Evolutionary conservation across 2,797 vertebrate genomes (phyloP).

Genomic region (Notolabrus celidotus): DNA sequence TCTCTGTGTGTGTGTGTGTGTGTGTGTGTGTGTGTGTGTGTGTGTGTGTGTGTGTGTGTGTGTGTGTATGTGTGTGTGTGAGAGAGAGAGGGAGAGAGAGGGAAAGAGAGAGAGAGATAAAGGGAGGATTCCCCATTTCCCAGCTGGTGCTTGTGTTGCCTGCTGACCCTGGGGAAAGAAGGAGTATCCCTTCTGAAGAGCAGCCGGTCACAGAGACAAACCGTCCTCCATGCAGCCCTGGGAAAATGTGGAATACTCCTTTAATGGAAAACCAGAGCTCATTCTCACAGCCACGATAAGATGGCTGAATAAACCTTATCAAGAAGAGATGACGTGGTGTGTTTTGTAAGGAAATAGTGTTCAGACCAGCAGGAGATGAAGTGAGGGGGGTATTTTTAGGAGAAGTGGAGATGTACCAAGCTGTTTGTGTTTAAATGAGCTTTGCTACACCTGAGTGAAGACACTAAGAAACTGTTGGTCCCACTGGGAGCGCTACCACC

Average conservation of each 20-base stretch:
- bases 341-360: neutral
- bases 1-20: neutral
- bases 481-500: slow-evolving; percentile 9
- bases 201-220: slow-evolving; percentile 9
- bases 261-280: neutral
- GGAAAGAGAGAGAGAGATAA: neutral
- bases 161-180: slow-evolving; percentile 23
- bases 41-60: neutral
- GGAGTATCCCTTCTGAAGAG: slow-evolving; percentile 18
- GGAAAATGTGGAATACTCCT: neutral
- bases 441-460: slow-evolving; percentile 13
- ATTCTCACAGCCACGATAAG: neutral
- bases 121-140: slow-evolving; percentile 31
- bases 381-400: neutral
- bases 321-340: neutral
- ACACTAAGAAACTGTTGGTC: neutral
- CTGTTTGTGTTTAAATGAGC: slow-evolving; percentile 29
- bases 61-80: neutral
- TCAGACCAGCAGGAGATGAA: neutral
- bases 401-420: slow-evolving; percentile 1
- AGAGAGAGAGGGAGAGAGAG: neutral
- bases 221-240: neutral
- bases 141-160: slow-evolving; percentile 30
- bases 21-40: too few species aligned
- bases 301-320: neutral